Evolutionary conservation across 2,113 vertebrate genomes (phyloP).

Genomic region (Donacobius atricapilla): DNA sequence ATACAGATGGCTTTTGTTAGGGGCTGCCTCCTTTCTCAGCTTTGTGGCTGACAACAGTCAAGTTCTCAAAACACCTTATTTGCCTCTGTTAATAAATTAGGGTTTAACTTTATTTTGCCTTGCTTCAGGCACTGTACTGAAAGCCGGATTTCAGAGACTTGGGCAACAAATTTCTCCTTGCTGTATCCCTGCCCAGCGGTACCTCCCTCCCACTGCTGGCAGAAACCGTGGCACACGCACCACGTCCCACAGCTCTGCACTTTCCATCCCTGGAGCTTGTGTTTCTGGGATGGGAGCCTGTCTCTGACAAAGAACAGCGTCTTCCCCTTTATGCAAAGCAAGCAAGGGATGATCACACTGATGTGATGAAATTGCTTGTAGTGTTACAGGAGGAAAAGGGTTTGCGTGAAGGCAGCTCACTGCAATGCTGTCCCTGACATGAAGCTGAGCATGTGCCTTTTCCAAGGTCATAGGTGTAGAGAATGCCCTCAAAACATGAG

Average conservation of each 20-base stretch:
- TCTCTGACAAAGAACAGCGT: not conserved
- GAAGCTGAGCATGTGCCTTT: not conserved
- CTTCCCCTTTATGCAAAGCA: not conserved
- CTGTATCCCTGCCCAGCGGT: not conserved
- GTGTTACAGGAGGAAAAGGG: not conserved
- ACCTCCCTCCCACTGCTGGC: not conserved
- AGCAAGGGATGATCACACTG: not conserved
- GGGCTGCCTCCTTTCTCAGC: not conserved
- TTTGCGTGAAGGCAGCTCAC: not conserved
- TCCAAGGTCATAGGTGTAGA: rapidly evolving
- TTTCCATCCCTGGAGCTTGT: not conserved
- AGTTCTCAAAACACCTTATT: not conserved
- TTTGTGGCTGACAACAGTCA: not conserved
- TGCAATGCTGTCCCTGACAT: not conserved
- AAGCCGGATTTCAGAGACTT: not conserved
- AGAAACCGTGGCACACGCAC: not conserved
- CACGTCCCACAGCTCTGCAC: not conserved
- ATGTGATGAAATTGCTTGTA: not conserved
- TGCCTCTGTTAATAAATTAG: conserved; percentile 57
- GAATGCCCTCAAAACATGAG: not conserved
- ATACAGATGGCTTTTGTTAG: not conserved
- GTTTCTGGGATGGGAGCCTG: not conserved
- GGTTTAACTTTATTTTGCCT: not conserved
- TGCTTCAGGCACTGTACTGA: not conserved
- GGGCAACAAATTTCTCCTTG: not conserved